Evolutionary conservation across 2,888 invertebrate species (phyloP).

Genomic region (Liodrosophila aerea): DNA sequence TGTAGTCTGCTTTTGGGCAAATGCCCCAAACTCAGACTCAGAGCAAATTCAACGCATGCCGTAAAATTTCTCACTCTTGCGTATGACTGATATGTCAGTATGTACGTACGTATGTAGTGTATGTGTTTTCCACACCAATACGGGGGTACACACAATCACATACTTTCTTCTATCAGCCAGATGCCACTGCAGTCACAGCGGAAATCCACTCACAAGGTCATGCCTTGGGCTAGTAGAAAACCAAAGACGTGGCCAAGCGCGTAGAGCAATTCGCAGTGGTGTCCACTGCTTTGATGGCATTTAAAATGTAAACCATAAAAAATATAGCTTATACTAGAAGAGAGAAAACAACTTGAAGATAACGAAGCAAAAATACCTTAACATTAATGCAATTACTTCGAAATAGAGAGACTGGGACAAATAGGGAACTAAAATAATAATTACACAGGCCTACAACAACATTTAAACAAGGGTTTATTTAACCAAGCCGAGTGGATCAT

Average conservation of each 20-base stretch:
- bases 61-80: slow-evolving; percentile 35
- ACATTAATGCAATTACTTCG: no score
- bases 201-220: slow-evolving; percentile 29
- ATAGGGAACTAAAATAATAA: no score
- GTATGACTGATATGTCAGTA: slow-evolving; percentile 40
- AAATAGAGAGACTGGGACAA: no score
- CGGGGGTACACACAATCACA: not conserved
- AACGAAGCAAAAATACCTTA: not conserved
- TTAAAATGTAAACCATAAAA: slow-evolving; percentile 37
- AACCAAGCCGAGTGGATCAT: no score
- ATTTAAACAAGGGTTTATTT: no score
- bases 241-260: slow-evolving; percentile 12
- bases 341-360: not conserved
- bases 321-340: slow-evolving; percentile 5
- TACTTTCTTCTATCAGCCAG: slow-evolving; percentile 7
- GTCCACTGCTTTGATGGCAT: slow-evolving; percentile 56
- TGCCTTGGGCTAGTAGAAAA: slow-evolving; percentile 5
- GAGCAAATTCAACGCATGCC: slow-evolving; percentile 48
- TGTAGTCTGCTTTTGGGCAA: slow-evolving; percentile 20
- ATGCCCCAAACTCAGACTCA: not conserved
- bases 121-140: slow-evolving; percentile 1
- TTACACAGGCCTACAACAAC: no score
- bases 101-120: slow-evolving; percentile 25
- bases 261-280: slow-evolving; percentile 23
- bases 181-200: slow-evolving; percentile 37